Evolutionary conservation across 2,888 invertebrate genomes (phyloP).

Genomic region (Auanema freiburgensis): DNA sequence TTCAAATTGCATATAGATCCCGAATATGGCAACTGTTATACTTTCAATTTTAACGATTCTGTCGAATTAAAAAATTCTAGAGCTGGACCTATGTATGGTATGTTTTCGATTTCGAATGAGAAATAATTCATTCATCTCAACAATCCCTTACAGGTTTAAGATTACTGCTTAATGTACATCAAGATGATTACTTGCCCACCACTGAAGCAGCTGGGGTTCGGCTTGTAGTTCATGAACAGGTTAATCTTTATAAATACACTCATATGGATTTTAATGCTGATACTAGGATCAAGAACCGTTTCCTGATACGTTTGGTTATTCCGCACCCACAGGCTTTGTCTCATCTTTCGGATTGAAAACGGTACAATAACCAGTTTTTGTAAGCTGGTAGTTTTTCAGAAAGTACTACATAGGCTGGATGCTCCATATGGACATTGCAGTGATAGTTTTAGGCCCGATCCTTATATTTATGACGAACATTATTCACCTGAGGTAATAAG

Average conservation of each 20-base stretch:
- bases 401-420: conserved; percentile 60
- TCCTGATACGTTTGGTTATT: conserved; percentile 64
- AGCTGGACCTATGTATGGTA: conserved; percentile 58
- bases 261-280: no score
- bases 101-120: conserved; percentile 6
- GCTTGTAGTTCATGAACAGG: conserved; percentile 53
- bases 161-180: conserved; percentile 63
- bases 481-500: conserved; percentile 63
- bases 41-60: conserved; percentile 64
- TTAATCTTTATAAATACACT: conserved; percentile 1
- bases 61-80: conserved; percentile 57
- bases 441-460: conserved; percentile 58
- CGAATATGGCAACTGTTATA: conserved; percentile 64
- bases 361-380: conserved; percentile 25
- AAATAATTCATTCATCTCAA: background rate
- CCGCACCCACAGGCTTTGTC: conserved; percentile 63
- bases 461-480: conserved; percentile 63
- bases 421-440: conserved; percentile 62
- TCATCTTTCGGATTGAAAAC: conserved; percentile 65
- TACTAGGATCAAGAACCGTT: conserved; percentile 63
- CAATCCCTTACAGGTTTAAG: conserved; percentile 45
- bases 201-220: conserved; percentile 64
- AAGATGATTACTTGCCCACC: conserved; percentile 63
- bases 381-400: conserved; percentile 40
- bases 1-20: conserved; percentile 64